These are phyloP conservation scores for Irena cyanogastra DNA, from an alignment of 2,113 vertebrate genomes.

Conservation along the genomic window DNA sequence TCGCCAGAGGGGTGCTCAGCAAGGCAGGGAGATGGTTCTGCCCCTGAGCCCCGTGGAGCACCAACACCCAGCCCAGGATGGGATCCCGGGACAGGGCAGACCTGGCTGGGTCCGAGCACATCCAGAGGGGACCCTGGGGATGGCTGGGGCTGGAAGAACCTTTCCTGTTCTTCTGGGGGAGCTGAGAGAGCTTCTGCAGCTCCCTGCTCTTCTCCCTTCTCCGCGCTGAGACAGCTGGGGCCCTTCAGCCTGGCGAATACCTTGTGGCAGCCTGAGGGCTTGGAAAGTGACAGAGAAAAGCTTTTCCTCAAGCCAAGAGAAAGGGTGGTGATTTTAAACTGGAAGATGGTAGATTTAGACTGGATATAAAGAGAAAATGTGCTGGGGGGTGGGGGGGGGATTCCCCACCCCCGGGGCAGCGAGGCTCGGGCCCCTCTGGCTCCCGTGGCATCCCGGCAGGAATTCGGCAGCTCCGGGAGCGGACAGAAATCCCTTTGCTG, in stretches of 20 bases:
- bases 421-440: neutral
- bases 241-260: neutral
- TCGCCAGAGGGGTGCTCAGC: fast-evolving
- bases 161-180: neutral
- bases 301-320: neutral
- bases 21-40: neutral
- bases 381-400: neutral
- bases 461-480: fast-evolving
- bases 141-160: neutral
- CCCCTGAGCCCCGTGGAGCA: fast-evolving
- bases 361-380: neutral
- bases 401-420: neutral
- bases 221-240: neutral
- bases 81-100: neutral
- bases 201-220: neutral
- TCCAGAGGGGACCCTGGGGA: neutral
- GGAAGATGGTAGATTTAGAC: too few relatives aligned
- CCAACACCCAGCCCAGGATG: fast-evolving
- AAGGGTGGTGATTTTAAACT: fast-evolving
- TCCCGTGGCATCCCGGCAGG: fast-evolving
- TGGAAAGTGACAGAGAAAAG: fast-evolving
- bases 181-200: neutral
- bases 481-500: fast-evolving
- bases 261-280: neutral
- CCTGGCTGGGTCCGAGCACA: neutral